A percentile compares a stretch with the other conserved stretches of the same genome.
phyloP scores from a whole-genome alignment of 1,140 invertebrate species.

The Lepidotrigona ventralis region DNA sequence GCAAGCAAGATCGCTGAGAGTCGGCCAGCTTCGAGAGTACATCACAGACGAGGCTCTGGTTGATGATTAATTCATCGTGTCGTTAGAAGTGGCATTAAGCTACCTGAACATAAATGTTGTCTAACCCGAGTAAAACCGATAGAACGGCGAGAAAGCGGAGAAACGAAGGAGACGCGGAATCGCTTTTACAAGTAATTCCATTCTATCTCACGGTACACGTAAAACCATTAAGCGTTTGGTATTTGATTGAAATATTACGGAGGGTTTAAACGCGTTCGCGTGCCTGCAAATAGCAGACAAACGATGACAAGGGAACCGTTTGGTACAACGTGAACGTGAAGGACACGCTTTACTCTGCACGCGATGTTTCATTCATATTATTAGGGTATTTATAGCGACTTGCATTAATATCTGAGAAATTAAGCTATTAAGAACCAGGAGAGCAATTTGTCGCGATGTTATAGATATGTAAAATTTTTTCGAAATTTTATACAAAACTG shows the following conservation, averaged over 20 bases:
- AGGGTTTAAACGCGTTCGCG: constrained; percentile 64
- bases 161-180: constrained; percentile 36
- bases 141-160: not conserved
- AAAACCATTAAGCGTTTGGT: constrained; percentile 72
- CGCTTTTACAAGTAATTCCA: constrained; percentile 29
- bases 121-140: constrained; percentile 30
- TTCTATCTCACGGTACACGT: constrained; percentile 46
- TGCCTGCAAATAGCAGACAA: constrained; percentile 65
- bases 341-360: not conserved
- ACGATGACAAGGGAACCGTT: constrained; percentile 17
- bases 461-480: too few species aligned
- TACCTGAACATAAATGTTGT: constrained; percentile 62
- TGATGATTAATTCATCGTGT: constrained; percentile 70
- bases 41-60: not conserved
- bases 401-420: not conserved
- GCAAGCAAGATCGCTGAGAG: constrained; percentile 23
- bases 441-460: too few species aligned
- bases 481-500: too few species aligned
- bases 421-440: too few species aligned
- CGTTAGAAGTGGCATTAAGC: constrained; percentile 68
- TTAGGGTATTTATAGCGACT: not conserved
- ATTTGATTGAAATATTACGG: constrained; percentile 74
- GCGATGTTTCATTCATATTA: constrained; percentile 14
- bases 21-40: not conserved
- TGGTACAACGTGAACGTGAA: not conserved